Base-by-base conservation (phyloP, 2,797 vertebrate species). In the Kryptopterus vitreolus region DNA sequence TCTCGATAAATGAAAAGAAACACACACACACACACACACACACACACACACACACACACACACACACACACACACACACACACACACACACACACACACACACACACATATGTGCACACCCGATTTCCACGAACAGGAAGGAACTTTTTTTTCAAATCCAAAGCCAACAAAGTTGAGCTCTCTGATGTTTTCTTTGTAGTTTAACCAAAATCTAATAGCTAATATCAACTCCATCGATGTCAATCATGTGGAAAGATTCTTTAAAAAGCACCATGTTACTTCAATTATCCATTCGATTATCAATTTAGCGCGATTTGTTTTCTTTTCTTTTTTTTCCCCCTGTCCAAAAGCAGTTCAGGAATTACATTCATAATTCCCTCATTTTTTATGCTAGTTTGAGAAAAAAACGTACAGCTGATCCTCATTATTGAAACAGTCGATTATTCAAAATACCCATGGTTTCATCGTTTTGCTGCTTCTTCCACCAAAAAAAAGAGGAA, bases 81-180 rank as follows among this genome's bases (percentile, higher is more conserved):
- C 35, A 72, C 18, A 50, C 13, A 71, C 7, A 13, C 4, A 63
- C 9, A 76, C 20, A 57, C 35, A 55, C 22, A 76, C 78, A 77
- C 86, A 91, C 91, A 89, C 11, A 58, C 53, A 61, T 13, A 61
- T 1, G 31, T 5, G 3, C 26, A n/a, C 24, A 73, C 4, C n/a
- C 53, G 22, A 31, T 46, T n/a, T 93, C 86, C 88, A 89, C 89
- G 91, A 92, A 91, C 90, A 93, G 91, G 92, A 93, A 93, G 90
- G 91, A 91, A 89, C 84, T 85, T 80, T 70, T 70, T 79, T 63
- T n/a, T n/a, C n/a, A 77, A 84, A 79, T 91, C 92, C 90, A 92
- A 91, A 92, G 90, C 87, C 90, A 92, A 92, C 92, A 93, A 38
- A 66, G 62, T 26, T 82, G 81, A 87, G 81, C 89, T 91, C 88